Evolutionary conservation across 2,797 vertebrate species (phyloP), one percentile per base, ranked within the genome.

Genomic region (Huso huso): DNA sequence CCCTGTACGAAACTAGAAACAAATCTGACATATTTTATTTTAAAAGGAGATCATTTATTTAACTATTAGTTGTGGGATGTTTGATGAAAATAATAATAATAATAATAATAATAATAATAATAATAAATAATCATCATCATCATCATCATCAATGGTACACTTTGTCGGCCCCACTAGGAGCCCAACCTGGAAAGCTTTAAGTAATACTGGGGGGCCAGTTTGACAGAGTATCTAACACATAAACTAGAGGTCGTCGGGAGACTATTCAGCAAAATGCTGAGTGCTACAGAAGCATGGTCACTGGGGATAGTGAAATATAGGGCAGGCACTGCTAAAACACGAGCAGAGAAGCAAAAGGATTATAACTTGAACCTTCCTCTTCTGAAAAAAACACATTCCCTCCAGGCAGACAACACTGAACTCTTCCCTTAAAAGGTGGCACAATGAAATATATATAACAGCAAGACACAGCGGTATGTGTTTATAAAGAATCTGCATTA

Each of bases 371-470:
- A 87, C 84, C 79, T 72, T 77, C 71, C 78, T 79, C 71, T 70
- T 49, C 68, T 78, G 76, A 84, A 84, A 82, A 81, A 37, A 84
- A 86, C 77, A 80, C 15, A 83, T 81, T 71, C 81, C 82, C 86
- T 86, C 8, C 71, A 84, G 85, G 84, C 84, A 79, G 84, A 86
- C 83, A 83, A 75, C 78, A 59, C 63, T 73, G 78, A 62, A 77
- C 80, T 80, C 81, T 77, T 76, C 79, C 82, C 83, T 83, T 87
- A 85, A 87, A 85, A 88, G 82, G 83, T 85, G 85, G 83, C 81
- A 72, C 73, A 80, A 86, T 87, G 76, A 89, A 88, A 88, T 86
- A 88, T 87, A 85, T 77, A 87, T 81, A 65, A 65, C 15, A 68
- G 12, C 6, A 37, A 60, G 12, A n/a, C 58, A 60, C 1, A 60